phyloP scores from a whole-genome alignment of 2,797 vertebrate species.

The Coracias cyanogaster region DNA sequence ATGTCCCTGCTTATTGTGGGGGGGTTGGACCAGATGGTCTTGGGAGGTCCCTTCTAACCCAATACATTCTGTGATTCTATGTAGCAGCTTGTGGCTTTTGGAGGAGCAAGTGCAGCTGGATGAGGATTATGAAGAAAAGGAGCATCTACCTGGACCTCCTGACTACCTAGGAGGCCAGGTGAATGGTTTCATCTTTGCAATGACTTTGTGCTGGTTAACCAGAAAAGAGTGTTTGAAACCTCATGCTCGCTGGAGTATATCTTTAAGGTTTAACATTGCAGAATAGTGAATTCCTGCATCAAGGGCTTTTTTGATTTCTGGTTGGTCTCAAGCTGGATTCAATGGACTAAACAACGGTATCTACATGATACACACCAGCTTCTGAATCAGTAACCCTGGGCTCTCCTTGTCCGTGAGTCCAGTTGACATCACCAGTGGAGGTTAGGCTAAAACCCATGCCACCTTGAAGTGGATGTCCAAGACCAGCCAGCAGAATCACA shows the following conservation, averaged over 20 bases:
- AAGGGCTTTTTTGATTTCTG: neutral
- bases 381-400: neutral
- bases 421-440: neutral
- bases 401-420: neutral
- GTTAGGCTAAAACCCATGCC: neutral
- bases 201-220: too few relatives aligned
- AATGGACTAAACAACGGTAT: too few relatives aligned
- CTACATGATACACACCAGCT: neutral
- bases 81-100: neutral
- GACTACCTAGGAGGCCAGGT: neutral
- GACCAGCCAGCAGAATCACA: neutral
- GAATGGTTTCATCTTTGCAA: too few relatives aligned
- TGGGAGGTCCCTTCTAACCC: too few relatives aligned
- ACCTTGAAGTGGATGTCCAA: neutral
- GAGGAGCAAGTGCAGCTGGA: neutral
- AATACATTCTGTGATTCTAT: too few relatives aligned
- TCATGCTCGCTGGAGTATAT: neutral
- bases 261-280: neutral
- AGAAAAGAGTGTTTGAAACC: neutral
- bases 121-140: neutral
- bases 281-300: neutral
- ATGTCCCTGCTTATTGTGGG: too few relatives aligned
- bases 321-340: neutral
- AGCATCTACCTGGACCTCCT: neutral
- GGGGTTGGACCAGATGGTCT: too few relatives aligned